Conservation (phyloP, 2,797 vertebrate genomes). For the Thamnophis elegans region DNA sequence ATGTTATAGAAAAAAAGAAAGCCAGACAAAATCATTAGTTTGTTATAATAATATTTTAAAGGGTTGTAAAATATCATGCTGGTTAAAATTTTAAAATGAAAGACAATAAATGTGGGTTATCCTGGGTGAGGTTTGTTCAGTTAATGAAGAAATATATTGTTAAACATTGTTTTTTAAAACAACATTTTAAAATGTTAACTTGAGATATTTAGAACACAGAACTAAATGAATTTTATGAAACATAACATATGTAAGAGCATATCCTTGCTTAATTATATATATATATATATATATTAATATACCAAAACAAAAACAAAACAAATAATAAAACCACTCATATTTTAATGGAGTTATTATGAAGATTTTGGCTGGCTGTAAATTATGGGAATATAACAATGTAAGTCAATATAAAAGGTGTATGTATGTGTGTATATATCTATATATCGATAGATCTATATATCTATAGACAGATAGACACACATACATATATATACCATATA, state of each 20-base stretch:
- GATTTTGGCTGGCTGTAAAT: background rate
- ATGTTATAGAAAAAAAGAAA: background rate
- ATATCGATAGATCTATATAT: too few species aligned
- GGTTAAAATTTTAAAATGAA: background rate
- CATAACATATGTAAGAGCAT: background rate
- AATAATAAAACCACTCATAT: background rate
- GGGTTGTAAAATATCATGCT: conserved; percentile 5
- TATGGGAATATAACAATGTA: background rate
- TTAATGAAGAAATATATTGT: background rate
- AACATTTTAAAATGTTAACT: background rate
- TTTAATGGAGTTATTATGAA: background rate
- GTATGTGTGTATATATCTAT: too few species aligned
- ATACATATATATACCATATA: too few species aligned
- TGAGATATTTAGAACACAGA: background rate
- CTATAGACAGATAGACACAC: too few species aligned
- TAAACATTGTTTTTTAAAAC: background rate
- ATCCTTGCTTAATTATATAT: background rate
- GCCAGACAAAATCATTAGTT: conserved; percentile 32
- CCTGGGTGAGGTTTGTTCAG: background rate
- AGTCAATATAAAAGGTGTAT: background rate
- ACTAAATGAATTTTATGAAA: background rate
- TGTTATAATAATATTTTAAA: conserved; percentile 4
- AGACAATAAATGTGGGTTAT: background rate
- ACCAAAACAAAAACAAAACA: background rate
- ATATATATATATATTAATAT: background rate